Base-by-base conservation (phyloP, 1,140 invertebrate species). In the Drosophila teissieri region DNA sequence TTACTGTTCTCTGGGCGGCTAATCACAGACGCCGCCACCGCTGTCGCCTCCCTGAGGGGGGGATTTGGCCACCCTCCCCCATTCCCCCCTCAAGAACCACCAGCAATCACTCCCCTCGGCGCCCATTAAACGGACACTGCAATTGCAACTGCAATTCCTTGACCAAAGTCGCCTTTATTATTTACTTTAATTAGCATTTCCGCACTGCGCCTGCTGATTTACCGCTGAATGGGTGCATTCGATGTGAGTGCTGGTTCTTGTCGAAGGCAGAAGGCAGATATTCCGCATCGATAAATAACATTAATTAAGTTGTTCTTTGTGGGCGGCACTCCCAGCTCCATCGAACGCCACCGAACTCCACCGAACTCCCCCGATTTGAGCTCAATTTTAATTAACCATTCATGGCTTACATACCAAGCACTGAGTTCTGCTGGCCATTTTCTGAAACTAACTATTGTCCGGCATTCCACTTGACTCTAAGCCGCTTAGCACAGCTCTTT, bases 141-240 rank as follows among this genome's bases (percentile, higher is more conserved):
- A 36, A 48, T 39, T 69, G 67, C 63, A 70, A 69, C 61, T 65
- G 64, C 64, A 52, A 48, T 51, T 51, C 48, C 48, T 51, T 31
- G 46, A n/a, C 24, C 46, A 45, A 44, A 77, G 74, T 69, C 51
- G 39, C 42, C 56, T 85, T 82, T 86, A 70, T 74, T 86, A 86
- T 89, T 83, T 89, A 89, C 80, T 89, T 88, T 89, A 88, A 88
- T 88, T 88, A 88, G 83, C 84, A 88, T 88, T 88, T 88, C 83
- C 83, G 83, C 76, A 74, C 53, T 55, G 61, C 27, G 61, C 27
- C 63, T 45, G 54, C 53, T 69, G 54, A 63, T 58, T 63, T 58
- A 45, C 70, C 62, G 45, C 36, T 68, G 60, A 68, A 52, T 51
- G 73, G 44, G 34, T 45, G n/a, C n/a, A n/a, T 17, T 42, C 24